Base-by-base conservation (phyloP, 1,140 invertebrate genomes). In the Zaprionus gabonicus region DNA sequence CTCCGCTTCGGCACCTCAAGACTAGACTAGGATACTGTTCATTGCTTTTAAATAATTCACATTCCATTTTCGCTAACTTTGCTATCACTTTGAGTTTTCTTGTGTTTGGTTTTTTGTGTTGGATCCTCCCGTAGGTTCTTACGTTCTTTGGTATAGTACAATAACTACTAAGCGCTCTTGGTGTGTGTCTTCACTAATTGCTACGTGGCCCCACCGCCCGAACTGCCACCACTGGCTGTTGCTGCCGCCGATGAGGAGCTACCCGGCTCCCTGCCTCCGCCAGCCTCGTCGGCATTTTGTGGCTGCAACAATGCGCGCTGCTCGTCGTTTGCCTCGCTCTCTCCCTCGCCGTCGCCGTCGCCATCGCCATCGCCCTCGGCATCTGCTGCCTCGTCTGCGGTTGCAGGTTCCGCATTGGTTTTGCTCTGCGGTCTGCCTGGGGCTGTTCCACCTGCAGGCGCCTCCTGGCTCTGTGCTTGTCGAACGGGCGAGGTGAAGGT, bases 1-100 rank as follows among this genome's bases (percentile, higher is more conserved):
- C 51, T 65, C 23, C 62, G 25, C 76, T 68, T 74, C 56, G 66
- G 53, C 56, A 56, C 63, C 53, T 72, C 68, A 72, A 72, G 79
- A 51, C 80, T 84, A 88, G 80, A 88, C 88, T 91, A 91, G 88
- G 88, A 91, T 91, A 91, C 88, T 91, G 88, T 91, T 92, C 91
- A 92, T 92, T 92, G 91, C 91, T 92, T 92, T 92, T 92, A 80
- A 78, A 91, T 91, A 91, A 92, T 92, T 92, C 91, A 91, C 91
- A 91, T 92, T 87, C 83, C 86, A 87, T 92, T 86, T 78, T 84
- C 79, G 84, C 84, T 86, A 85, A 91, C 82, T 91, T 91, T 85
- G 85, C 81, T 91, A 88, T 88, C 84, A 91, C 82, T 91, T 85
- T 91, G 81, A 91, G 81, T 82, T 82, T 83, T 62, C 58, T 68